These are phyloP conservation scores for Priocnemis perturbator DNA, from an alignment of 2,888 invertebrate genomes.

Conservation along the genomic window DNA sequence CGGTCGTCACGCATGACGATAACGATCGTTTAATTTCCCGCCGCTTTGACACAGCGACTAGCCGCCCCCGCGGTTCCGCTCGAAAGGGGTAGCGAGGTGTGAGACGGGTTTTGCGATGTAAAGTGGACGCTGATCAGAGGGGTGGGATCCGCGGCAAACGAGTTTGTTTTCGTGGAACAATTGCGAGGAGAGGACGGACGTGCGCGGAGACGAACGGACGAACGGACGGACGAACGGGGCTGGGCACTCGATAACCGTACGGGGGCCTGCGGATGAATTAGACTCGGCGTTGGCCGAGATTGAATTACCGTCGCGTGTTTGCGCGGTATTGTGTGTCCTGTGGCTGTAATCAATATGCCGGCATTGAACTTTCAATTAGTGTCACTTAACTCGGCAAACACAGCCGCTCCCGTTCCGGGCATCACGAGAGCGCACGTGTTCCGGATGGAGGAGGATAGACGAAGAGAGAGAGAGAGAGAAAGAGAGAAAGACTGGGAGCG, in stretches of 20 bases:
- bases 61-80: neutral
- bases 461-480: neutral
- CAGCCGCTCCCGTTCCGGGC: constrained; percentile 64
- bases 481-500: neutral
- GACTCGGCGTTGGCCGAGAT: constrained; percentile 57
- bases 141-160: constrained; percentile 16
- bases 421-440: constrained; percentile 34
- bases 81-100: neutral
- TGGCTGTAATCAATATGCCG: constrained; percentile 69
- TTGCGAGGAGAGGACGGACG: constrained; percentile 14
- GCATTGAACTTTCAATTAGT: constrained; percentile 73
- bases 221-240: constrained; percentile 11
- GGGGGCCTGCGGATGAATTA: constrained; percentile 51
- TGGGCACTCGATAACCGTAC: no score
- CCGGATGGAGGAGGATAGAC: neutral
- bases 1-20: no score
- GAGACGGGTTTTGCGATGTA: no score
- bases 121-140: neutral
- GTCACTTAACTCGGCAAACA: constrained; percentile 73
- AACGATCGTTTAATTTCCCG: no score
- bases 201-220: constrained; percentile 18
- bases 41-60: no score
- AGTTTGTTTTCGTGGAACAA: constrained; percentile 31
- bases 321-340: constrained; percentile 57
- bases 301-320: constrained; percentile 62